Evolutionary conservation across 2,888 invertebrate genomes (phyloP), one percentile per base, ranked within the genome.

Genomic region (Phyllotreta cruciferae): DNA sequence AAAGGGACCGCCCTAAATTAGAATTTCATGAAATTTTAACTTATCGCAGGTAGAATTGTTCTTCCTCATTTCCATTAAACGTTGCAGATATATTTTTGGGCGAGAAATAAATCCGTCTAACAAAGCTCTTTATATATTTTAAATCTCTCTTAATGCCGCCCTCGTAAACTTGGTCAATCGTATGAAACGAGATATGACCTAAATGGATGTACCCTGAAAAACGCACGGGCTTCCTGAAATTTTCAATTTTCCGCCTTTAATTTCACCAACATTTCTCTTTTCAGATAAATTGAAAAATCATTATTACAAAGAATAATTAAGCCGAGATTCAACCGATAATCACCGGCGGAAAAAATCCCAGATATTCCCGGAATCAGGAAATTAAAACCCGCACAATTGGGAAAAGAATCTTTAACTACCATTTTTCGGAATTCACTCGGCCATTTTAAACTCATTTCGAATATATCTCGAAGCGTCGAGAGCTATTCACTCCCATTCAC

Each of bases 61-160:
- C 55, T 56, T 56, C 14, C 47, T 56, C 47, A 47, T 47, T 56
- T 56, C 44, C 56, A 39, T 39, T 56, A 56, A 56, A 47, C 56
- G 39, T 39, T 45, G 49, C 14, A 45, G 42, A 44, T 36, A 56
- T 35, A 56, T 56, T 44, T 47, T 47, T 56, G 56, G n/a, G 35
- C 41, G 11, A 34, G 44, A 56, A 44, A 56, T 36, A 56, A 37
- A 45, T 47, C 10, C 5, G 9, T 11, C 9, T 37, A 37, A 47
- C 41, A 47, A 56, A 49, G 56, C 56, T 11, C 49, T 56, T 41
- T 56, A 56, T 47, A 56, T 56, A 56, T 56, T 56, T 56, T 47
- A 47, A 56, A 38, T 14, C 56, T 39, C 47, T 45, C 10, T 56
- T 47, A 37, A 47, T 13, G 47, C 38, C 36, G 44, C 56, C 56